A percentile compares a stretch with the other conserved stretches of the same genome.
Evolutionary conservation across 2,797 vertebrate genomes (phyloP).

Genomic region (Anolis apletophallus): DNA sequence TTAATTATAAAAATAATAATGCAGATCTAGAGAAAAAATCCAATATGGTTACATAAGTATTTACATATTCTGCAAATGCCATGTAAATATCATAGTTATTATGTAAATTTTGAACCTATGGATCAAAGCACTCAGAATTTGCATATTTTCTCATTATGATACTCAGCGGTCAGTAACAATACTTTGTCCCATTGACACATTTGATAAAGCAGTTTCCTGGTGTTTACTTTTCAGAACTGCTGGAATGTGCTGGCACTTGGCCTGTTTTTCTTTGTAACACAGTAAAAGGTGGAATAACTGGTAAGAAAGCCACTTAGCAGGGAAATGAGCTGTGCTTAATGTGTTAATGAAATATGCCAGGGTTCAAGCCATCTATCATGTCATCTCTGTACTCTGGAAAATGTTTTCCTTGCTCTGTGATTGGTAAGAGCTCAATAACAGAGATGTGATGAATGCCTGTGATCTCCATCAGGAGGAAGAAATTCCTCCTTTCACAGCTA

Average conservation of each 20-base stretch:
- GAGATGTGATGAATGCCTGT: background rate
- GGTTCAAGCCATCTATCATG: background rate
- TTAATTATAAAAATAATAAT: background rate
- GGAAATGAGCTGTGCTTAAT: conserved; percentile 28
- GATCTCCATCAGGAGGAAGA: background rate
- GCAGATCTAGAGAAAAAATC: background rate
- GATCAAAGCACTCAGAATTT: conserved; percentile 37
- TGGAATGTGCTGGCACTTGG: background rate
- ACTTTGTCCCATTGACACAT: background rate
- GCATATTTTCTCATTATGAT: conserved; percentile 35
- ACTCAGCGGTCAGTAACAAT: conserved; percentile 36
- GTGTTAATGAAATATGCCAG: conserved; percentile 7
- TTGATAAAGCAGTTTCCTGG: conserved; percentile 42
- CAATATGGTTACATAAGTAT: background rate
- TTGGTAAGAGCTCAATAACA: background rate
- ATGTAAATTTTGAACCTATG: conserved; percentile 36
- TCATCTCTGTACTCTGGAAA: background rate
- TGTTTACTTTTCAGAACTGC: conserved; percentile 19
- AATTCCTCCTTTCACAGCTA: background rate
- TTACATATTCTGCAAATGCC: background rate
- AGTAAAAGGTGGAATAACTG: background rate
- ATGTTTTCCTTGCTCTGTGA: background rate
- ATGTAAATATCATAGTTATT: conserved; percentile 29
- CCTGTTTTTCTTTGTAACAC: background rate
- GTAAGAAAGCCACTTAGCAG: background rate